Percentiles rank a stretch among this genome's conserved stretches.
These are phyloP conservation scores for Champsocephalus esox DNA, from an alignment of 2,797 vertebrate genomes.

Conservation along the genomic window DNA sequence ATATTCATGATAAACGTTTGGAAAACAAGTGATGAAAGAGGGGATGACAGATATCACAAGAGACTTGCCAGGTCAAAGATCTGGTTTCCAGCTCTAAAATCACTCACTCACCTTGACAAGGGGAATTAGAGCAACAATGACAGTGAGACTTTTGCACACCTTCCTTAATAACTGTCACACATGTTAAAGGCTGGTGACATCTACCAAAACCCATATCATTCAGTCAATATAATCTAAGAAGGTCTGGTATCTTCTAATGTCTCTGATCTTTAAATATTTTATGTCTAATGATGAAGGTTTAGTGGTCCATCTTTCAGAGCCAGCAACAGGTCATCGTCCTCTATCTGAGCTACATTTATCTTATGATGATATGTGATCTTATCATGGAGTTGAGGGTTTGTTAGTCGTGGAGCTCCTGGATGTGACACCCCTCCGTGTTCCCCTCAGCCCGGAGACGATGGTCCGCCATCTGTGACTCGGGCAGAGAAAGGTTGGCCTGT, in stretches of 20 bases:
- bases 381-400: not conserved
- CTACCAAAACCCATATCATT: not conserved
- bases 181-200: not conserved
- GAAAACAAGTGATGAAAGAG: constrained; percentile 6
- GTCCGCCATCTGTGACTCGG: constrained; percentile 49
- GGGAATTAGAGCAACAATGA: not conserved
- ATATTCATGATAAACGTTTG: constrained; percentile 15
- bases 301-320: not conserved
- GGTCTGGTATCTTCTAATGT: not conserved
- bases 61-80: constrained; percentile 57
- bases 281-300: not conserved
- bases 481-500: constrained; percentile 62
- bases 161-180: not conserved
- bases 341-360: not conserved
- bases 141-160: not conserved
- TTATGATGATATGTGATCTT: constrained; percentile 2
- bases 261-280: not conserved
- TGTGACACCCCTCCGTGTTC: constrained; percentile 27
- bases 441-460: constrained; percentile 28
- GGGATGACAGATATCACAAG: constrained; percentile 50
- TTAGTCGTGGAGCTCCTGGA: constrained; percentile 17
- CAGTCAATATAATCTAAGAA: not conserved
- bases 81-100: constrained; percentile 45
- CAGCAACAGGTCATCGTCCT: not conserved
- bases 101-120: constrained; percentile 23